Percentiles rank a stretch among this genome's conserved stretches.
Conservation (phyloP, 1,140 invertebrate genomes). For the Nephila pilipes region DNA sequence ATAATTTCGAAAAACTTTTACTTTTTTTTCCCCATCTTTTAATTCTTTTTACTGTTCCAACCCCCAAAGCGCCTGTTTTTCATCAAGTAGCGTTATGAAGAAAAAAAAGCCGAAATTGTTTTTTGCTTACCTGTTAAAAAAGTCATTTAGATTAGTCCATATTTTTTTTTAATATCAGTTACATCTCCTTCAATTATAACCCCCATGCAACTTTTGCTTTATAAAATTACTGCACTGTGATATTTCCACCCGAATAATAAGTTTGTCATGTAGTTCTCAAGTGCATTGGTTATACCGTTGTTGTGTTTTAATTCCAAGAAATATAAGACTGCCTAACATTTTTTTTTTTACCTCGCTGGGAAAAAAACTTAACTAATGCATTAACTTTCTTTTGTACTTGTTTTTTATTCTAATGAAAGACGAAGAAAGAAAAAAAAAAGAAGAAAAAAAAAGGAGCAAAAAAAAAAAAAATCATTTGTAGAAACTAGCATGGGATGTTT, state of each 20-base stretch:
- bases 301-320: slow-evolving; percentile 3
- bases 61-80: neutral
- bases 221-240: slow-evolving; percentile 21
- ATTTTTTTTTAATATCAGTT: slow-evolving; percentile 30
- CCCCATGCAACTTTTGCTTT: slow-evolving; percentile 7
- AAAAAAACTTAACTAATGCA: slow-evolving; percentile 60
- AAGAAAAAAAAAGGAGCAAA: neutral
- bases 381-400: slow-evolving; percentile 55
- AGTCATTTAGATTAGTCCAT: slow-evolving; percentile 12
- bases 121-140: slow-evolving; percentile 17
- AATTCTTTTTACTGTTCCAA: no score
- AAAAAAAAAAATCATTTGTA: slow-evolving; percentile 59
- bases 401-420: slow-evolving; percentile 38
- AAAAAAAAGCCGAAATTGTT: neutral
- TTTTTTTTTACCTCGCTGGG: neutral
- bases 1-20: no score
- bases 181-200: slow-evolving; percentile 34
- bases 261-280: slow-evolving; percentile 17
- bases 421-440: neutral
- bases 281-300: slow-evolving; percentile 2
- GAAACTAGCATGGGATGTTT: slow-evolving; percentile 50
- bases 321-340: neutral
- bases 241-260: slow-evolving; percentile 13
- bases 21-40: no score
- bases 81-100: neutral